phyloP scores from a whole-genome alignment of 2,113 vertebrate species.

The Urocynchramus pylzowi region DNA sequence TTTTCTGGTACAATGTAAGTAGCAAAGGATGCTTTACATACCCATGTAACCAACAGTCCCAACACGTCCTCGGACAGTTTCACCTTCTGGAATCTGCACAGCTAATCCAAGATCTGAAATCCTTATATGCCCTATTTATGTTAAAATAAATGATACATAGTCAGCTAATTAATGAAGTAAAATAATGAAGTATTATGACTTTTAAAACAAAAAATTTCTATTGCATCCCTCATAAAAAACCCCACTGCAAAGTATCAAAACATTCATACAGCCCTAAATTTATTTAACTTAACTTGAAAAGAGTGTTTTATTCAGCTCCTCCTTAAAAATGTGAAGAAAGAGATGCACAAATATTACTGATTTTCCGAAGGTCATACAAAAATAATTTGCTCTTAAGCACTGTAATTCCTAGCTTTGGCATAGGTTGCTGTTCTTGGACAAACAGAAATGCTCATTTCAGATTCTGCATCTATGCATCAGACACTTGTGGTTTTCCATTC shows the following conservation, averaged over 20 bases:
- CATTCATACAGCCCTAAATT: background rate
- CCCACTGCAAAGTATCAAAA: background rate
- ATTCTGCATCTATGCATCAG: background rate
- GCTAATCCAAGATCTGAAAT: conserved; percentile 92
- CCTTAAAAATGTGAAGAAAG: background rate
- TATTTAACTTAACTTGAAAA: background rate
- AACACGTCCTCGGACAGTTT: conserved; percentile 83
- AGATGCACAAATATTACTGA: background rate
- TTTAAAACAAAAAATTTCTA: background rate
- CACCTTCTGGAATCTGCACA: conserved; percentile 86
- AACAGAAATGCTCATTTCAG: background rate
- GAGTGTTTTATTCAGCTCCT: background rate
- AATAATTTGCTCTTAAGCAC: background rate
- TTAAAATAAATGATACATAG: background rate
- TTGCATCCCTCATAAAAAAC: background rate
- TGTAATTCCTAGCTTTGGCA: background rate
- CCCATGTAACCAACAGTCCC: conserved; percentile 94
- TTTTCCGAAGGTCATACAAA: background rate
- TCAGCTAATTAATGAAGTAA: background rate
- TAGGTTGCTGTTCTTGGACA: background rate
- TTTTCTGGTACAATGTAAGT: background rate
- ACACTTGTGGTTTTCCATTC: background rate
- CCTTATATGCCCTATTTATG: conserved; percentile 84
- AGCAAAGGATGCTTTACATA: conserved; percentile 51
- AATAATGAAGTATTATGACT: background rate